Conservation (phyloP, 2,888 invertebrate species). For the Chymomyza amoena region DNA sequence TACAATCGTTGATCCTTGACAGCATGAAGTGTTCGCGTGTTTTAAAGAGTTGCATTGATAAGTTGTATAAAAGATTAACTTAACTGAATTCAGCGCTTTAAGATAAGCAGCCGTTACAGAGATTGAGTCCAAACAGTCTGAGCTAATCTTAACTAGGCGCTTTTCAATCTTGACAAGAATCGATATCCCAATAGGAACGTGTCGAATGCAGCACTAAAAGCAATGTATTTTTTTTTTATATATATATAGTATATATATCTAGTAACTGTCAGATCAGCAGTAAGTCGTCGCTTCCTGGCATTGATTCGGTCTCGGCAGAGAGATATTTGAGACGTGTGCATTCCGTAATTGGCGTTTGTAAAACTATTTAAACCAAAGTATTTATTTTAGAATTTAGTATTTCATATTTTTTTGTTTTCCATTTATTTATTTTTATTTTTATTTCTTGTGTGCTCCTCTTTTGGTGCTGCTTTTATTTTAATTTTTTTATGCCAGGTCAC, state of each 20-base stretch:
- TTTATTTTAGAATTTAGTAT: constrained; percentile 14
- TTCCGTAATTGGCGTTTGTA: constrained; percentile 58
- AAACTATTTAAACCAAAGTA: constrained; percentile 30
- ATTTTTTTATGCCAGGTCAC: constrained; percentile 83
- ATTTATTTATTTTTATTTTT: constrained; percentile 13
- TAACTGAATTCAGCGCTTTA: neutral
- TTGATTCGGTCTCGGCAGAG: neutral
- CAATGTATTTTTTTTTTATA: too few species aligned
- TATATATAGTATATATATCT: neutral
- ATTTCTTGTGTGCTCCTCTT: constrained; percentile 23
- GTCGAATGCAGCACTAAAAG: too few species aligned
- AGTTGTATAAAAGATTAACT: neutral
- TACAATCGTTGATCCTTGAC: neutral
- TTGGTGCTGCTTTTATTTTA: constrained; percentile 53
- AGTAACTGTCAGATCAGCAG: too few species aligned
- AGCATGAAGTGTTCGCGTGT: neutral
- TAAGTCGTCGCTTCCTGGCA: neutral
- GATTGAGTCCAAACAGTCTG: neutral
- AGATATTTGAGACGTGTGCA: constrained; percentile 40
- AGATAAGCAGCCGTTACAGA: neutral
- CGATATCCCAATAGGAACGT: neutral
- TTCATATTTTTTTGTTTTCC: constrained; percentile 4
- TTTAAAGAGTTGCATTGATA: neutral
- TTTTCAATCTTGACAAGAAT: neutral
- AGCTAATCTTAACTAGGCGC: neutral